These are phyloP conservation scores for Echinometra lucunter DNA, from an alignment of 53 echinoderm and acorn worm species.

Conservation along the genomic window DNA sequence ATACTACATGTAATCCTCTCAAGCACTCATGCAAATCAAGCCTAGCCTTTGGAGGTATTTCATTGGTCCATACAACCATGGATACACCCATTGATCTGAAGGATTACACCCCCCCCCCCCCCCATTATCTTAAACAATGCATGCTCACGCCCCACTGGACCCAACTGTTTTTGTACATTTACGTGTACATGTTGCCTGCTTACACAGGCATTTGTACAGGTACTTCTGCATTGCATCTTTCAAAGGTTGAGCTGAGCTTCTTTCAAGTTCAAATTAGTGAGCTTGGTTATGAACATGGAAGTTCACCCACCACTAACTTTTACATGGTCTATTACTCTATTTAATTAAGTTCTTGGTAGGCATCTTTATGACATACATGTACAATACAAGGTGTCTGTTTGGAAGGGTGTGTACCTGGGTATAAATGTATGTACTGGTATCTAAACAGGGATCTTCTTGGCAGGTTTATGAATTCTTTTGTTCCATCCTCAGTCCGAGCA, in stretches of 20 bases:
- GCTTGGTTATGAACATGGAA: not conserved
- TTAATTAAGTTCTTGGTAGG: not conserved
- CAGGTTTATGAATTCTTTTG: too few species aligned
- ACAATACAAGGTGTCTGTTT: not conserved
- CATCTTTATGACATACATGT: not conserved
- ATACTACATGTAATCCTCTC: not conserved
- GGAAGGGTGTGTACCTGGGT: too few species aligned
- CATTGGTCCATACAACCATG: not conserved
- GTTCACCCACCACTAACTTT: too few species aligned
- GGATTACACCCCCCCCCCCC: not conserved
- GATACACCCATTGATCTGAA: slow-evolving; percentile 3
- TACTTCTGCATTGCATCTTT: not conserved
- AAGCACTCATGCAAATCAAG: slow-evolving; percentile 40
- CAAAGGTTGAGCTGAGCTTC: not conserved
- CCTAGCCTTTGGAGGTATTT: not conserved
- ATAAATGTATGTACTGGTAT: too few species aligned
- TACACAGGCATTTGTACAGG: not conserved
- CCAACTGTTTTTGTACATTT: too few species aligned
- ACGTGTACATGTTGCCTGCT: not conserved
- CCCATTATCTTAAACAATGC: not conserved
- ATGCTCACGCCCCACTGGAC: slow-evolving; percentile 16
- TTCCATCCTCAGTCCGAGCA: too few species aligned
- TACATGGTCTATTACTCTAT: too few species aligned
- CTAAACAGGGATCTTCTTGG: too few species aligned
- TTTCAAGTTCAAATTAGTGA: not conserved